Conservation (phyloP, 92 coral and sea anemone genomes). For the Desmophyllum pertusum region DNA sequence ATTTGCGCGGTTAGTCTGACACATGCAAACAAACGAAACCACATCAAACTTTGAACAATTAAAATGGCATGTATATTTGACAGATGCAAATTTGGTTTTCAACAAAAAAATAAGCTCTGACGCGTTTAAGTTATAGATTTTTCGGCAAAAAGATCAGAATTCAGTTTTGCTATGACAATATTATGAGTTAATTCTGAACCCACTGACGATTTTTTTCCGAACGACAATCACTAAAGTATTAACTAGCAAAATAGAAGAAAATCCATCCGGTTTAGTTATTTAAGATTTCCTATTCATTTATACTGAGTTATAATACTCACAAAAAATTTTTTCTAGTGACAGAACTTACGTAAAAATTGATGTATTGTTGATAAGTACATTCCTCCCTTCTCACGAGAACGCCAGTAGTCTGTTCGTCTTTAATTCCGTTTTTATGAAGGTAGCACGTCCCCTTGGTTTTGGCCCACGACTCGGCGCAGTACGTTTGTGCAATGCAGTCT, state of each 20-base stretch:
- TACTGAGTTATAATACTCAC: neutral
- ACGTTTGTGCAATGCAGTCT: slow-evolving; percentile 52
- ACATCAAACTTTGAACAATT: neutral
- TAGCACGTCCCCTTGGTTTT: slow-evolving; percentile 35
- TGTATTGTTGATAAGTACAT: slow-evolving; percentile 66
- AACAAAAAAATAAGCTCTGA: neutral
- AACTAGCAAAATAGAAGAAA: neutral
- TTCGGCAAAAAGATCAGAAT: neutral
- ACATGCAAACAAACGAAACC: neutral
- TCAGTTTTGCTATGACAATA: neutral
- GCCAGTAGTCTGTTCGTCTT: neutral
- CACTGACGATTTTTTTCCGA: neutral
- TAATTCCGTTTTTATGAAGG: slow-evolving; percentile 55
- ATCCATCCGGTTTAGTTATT: neutral
- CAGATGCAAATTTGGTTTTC: neutral
- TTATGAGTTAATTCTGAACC: neutral
- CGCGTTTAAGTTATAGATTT: neutral
- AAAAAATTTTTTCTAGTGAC: neutral
- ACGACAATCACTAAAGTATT: neutral
- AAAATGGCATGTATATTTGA: neutral
- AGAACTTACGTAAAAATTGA: slow-evolving; percentile 51
- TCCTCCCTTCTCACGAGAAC: slow-evolving; percentile 32
- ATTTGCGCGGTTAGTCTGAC: neutral
- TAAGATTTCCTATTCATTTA: neutral
- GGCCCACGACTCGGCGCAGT: slow-evolving; percentile 15